Percentiles rank a stretch among this genome's conserved stretches.
phyloP scores from a whole-genome alignment of 2,888 invertebrate genomes.

The Leptopilina myrica region DNA sequence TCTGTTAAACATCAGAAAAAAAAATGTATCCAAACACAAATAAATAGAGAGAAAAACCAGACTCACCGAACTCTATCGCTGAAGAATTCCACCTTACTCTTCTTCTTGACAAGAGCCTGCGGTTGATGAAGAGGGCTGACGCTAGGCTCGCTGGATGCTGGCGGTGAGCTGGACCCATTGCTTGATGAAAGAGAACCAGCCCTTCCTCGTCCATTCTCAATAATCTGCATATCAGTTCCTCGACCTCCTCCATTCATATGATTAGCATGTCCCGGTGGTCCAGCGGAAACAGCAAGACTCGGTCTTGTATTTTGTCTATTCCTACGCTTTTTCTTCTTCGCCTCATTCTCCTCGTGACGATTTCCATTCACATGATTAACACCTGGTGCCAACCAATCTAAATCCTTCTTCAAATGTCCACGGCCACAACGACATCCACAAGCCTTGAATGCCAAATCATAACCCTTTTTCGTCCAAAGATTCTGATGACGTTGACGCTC shows the following conservation, averaged over 20 bases:
- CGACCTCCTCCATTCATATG: slow-evolving; percentile 59
- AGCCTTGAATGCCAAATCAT: slow-evolving; percentile 96
- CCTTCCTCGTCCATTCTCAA: slow-evolving; percentile 79
- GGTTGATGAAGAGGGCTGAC: slow-evolving; percentile 84
- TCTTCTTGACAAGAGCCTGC: slow-evolving; percentile 82
- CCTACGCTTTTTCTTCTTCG: slow-evolving; percentile 83
- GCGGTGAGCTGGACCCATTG: slow-evolving; percentile 89
- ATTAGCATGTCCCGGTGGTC: slow-evolving; percentile 74
- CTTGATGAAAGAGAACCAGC: slow-evolving; percentile 88
- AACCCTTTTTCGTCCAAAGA: slow-evolving; percentile 98
- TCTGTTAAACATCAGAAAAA: background rate
- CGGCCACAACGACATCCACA: slow-evolving; percentile 96
- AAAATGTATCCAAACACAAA: background rate
- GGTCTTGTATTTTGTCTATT: slow-evolving; percentile 83
- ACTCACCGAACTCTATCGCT: slow-evolving; percentile 89
- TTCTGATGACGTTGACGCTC: slow-evolving; percentile 96
- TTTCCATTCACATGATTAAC: slow-evolving; percentile 77
- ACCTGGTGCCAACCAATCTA: slow-evolving; percentile 91
- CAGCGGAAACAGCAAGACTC: slow-evolving; percentile 80
- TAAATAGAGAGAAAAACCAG: background rate
- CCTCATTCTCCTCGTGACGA: slow-evolving; percentile 78
- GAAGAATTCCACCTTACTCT: slow-evolving; percentile 87
- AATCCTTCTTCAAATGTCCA: slow-evolving; percentile 95
- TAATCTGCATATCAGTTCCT: slow-evolving; percentile 67
- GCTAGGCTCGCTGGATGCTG: slow-evolving; percentile 87